These are phyloP conservation scores for Maylandia zebra DNA, from an alignment of 2,113 vertebrate species.

Conservation along the genomic window DNA sequence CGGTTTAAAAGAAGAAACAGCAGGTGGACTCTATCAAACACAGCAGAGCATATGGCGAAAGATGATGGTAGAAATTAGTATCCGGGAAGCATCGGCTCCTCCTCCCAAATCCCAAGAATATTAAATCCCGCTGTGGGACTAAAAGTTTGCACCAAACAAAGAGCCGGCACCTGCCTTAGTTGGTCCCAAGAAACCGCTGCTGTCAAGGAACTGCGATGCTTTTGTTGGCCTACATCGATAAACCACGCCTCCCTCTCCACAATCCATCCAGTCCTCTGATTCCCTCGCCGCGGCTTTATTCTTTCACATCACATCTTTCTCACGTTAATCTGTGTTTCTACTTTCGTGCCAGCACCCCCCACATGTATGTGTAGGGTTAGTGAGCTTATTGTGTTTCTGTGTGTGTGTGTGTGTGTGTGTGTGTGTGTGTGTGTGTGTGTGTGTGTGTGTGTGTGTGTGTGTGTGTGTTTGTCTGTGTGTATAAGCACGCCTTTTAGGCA, in stretches of 20 bases:
- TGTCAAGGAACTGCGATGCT: neutral
- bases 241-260: neutral
- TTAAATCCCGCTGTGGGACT: neutral
- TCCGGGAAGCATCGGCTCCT: neutral
- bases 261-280: neutral
- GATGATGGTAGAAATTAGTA: neutral
- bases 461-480: neutral
- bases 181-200: neutral
- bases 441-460: neutral
- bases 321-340: neutral
- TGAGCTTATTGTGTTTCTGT: neutral
- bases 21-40: neutral
- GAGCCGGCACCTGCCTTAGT: neutral
- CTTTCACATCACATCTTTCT: constrained; percentile 28
- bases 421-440: neutral
- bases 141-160: neutral
- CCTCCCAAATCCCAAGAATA: neutral
- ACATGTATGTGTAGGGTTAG: neutral
- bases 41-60: neutral
- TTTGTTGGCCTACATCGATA: neutral
- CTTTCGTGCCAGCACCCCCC: neutral
- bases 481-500: constrained; percentile 6
- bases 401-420: neutral
- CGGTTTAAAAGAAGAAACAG: neutral
- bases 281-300: neutral